Conservation (phyloP, 2,113 vertebrate species). For the Tragelaphus strepsiceros region DNA sequence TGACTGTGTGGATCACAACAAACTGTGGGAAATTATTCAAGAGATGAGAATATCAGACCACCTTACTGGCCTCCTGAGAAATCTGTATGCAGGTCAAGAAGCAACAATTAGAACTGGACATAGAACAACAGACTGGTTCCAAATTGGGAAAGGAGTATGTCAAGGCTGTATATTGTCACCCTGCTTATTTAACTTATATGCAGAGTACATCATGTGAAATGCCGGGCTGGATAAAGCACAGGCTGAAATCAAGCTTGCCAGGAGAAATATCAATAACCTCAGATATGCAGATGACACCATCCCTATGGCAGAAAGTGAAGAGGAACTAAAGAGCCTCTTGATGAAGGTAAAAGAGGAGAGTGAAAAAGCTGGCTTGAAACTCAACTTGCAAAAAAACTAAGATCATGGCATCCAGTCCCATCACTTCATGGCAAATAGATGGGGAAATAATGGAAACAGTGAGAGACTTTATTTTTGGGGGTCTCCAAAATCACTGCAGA, state of each 20-base stretch:
- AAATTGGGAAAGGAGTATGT: background rate
- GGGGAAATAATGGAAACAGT: background rate
- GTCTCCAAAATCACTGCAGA: background rate
- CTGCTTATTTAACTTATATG: background rate
- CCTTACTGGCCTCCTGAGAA: background rate
- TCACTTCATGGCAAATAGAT: background rate
- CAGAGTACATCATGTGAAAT: background rate
- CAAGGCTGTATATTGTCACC: background rate
- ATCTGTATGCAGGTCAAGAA: background rate
- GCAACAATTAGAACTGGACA: background rate
- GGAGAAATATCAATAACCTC: background rate
- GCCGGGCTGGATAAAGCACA: background rate
- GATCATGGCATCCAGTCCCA: background rate
- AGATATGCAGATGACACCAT: background rate
- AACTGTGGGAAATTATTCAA: background rate
- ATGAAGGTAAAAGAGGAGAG: background rate
- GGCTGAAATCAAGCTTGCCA: background rate
- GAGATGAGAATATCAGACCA: background rate
- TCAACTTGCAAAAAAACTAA: background rate
- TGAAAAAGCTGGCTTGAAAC: background rate
- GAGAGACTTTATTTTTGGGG: background rate
- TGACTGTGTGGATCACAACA: background rate
- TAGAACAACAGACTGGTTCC: background rate
- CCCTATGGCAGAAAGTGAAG: background rate
- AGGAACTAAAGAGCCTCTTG: background rate